phyloP scores from a whole-genome alignment of 2,797 vertebrate genomes.

The Molothrus aeneus region DNA sequence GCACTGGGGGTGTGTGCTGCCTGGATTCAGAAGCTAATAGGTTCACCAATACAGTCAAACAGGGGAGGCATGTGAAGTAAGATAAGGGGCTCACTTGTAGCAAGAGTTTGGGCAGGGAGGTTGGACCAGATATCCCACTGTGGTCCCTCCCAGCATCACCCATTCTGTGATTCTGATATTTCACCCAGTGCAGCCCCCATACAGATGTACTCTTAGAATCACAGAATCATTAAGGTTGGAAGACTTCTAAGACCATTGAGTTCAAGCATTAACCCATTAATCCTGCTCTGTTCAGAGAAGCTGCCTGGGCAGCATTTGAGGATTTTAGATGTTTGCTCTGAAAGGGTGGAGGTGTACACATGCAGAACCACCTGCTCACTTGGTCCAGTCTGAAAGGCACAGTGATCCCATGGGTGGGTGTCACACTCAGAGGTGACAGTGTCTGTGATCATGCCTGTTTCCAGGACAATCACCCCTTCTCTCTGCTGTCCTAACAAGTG shows the following conservation, averaged over 20 bases:
- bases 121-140: neutral
- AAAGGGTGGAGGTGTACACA: neutral
- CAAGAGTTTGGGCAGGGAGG: neutral
- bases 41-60: neutral
- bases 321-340: neutral
- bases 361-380: neutral
- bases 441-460: neutral
- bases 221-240: neutral
- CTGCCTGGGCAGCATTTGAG: neutral
- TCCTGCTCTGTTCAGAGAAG: neutral
- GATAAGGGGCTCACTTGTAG: neutral
- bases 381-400: rapidly evolving
- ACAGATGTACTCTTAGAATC: rapidly evolving
- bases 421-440: rapidly evolving
- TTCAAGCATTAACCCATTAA: no score
- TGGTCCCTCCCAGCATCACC: neutral
- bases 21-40: neutral
- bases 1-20: neutral
- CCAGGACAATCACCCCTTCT: neutral
- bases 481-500: neutral
- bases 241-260: neutral
- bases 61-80: neutral
- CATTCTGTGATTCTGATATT: neutral
- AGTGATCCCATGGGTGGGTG: rapidly evolving
- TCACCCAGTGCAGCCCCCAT: neutral